These are phyloP conservation scores for Percina caprodes DNA, from an alignment of 2,113 vertebrate genomes.

Conservation along the genomic window DNA sequence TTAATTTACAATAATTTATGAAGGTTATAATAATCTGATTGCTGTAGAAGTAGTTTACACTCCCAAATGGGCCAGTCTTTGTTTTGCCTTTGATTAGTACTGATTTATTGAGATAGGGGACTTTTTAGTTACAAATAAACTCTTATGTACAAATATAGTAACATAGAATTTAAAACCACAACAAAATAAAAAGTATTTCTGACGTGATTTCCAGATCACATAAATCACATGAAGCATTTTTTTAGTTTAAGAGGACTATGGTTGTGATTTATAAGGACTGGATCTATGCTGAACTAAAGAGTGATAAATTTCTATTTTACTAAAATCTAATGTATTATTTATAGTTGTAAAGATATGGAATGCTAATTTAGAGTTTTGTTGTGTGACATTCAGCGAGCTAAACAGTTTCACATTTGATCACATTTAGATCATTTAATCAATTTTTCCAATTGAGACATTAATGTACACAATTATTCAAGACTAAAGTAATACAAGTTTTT, in stretches of 20 bases:
- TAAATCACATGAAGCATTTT: background rate
- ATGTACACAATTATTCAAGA: background rate
- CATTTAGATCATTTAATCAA: background rate
- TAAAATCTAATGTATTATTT: slow-evolving; percentile 11
- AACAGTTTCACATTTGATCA: background rate
- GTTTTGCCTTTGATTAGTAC: background rate
- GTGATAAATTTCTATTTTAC: slow-evolving; percentile 15
- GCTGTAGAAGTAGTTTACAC: slow-evolving; percentile 31
- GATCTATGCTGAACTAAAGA: background rate
- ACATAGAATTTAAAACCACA: slow-evolving; percentile 9
- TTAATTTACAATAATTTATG: background rate
- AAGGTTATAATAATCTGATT: slow-evolving; percentile 20
- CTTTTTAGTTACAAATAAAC: slow-evolving; percentile 2
- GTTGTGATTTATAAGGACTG: slow-evolving; percentile 19
- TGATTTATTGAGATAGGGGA: background rate
- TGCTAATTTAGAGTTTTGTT: background rate
- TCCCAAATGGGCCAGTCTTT: background rate
- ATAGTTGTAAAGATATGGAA: background rate
- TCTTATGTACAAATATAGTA: background rate
- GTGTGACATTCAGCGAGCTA: background rate
- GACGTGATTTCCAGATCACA: background rate
- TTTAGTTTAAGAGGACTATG: background rate
- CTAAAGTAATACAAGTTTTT: background rate
- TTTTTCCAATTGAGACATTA: background rate
- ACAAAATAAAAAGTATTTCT: background rate